Evolutionary conservation across 2,888 invertebrate species (phyloP).

Genomic region (Hemistola chrysoprasaria): DNA sequence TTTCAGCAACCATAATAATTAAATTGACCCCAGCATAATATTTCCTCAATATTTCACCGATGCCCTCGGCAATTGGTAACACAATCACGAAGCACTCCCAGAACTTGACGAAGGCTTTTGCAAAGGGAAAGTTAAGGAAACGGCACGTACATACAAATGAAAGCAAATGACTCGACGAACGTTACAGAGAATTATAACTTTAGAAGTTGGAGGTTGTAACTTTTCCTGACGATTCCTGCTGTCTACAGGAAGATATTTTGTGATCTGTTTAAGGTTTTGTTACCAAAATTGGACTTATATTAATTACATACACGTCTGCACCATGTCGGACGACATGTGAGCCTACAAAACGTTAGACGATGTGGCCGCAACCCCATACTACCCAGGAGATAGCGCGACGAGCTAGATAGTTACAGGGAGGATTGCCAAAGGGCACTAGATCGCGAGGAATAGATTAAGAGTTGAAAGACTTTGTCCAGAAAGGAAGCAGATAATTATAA

Average conservation of each 20-base stretch:
- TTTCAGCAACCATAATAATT: constrained; percentile 15
- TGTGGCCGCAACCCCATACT: too few relatives aligned
- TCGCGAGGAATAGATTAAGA: too few relatives aligned
- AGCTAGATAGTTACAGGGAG: too few relatives aligned
- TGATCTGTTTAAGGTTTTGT: too few relatives aligned
- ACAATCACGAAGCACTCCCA: constrained; percentile 71
- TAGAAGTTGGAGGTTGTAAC: constrained; percentile 26
- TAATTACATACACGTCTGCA: too few relatives aligned
- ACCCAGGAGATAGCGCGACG: too few relatives aligned
- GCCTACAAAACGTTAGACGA: too few relatives aligned
- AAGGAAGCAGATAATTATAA: too few relatives aligned
- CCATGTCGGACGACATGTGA: too few relatives aligned
- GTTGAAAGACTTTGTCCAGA: too few relatives aligned
- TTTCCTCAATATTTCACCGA: constrained; percentile 38
- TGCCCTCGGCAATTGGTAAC: constrained; percentile 52
- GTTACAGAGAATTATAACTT: constrained; percentile 48
- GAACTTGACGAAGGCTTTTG: constrained; percentile 77
- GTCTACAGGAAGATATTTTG: constrained; percentile 7
- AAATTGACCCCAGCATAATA: constrained; percentile 22
- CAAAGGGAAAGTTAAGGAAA: constrained; percentile 62
- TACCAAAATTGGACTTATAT: too few relatives aligned
- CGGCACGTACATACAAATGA: constrained; percentile 71
- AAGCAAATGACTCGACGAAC: constrained; percentile 51
- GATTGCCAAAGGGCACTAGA: too few relatives aligned
- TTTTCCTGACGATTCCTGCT: constrained; percentile 11